A percentile compares a stretch with the other conserved stretches of the same genome.
Evolutionary conservation across 2,113 vertebrate species (phyloP).

Genomic region (Phodopus roborovskii): DNA sequence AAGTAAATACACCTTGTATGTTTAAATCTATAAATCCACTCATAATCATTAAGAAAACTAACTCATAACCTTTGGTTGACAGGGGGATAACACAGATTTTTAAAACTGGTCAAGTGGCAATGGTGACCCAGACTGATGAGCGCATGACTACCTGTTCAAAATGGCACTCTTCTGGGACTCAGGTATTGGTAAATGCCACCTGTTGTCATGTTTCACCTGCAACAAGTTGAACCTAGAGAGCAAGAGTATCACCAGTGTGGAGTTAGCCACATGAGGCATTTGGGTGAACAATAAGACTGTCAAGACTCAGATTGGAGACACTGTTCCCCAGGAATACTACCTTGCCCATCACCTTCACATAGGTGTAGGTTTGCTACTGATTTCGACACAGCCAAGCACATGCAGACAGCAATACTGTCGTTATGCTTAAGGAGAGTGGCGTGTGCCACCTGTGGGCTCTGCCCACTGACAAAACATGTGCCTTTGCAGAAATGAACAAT

Average conservation of each 20-base stretch:
- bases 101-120: neutral
- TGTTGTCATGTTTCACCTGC: constrained; percentile 96
- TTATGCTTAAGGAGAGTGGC: constrained; percentile 97
- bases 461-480: constrained; percentile 95
- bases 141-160: constrained; percentile 68
- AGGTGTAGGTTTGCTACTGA: constrained; percentile 94
- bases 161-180: constrained; percentile 97
- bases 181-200: constrained; percentile 96
- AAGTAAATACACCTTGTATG: neutral
- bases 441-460: constrained; percentile 94
- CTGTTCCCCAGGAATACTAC: constrained; percentile 96
- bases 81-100: neutral
- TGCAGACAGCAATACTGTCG: constrained; percentile 96
- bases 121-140: neutral
- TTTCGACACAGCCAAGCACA: constrained; percentile 98
- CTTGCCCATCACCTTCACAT: constrained; percentile 97
- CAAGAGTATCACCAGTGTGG: constrained; percentile 98
- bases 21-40: constrained; percentile 18
- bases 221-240: constrained; percentile 99
- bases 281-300: constrained; percentile 98
- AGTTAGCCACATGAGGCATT: constrained; percentile 97
- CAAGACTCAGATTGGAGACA: constrained; percentile 98
- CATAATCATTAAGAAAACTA: constrained; percentile 4
- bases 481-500: constrained; percentile 96
- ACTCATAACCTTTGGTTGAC: neutral